Evolutionary conservation across 2,113 vertebrate genomes (phyloP).

Genomic region (Hippolais icterina): DNA sequence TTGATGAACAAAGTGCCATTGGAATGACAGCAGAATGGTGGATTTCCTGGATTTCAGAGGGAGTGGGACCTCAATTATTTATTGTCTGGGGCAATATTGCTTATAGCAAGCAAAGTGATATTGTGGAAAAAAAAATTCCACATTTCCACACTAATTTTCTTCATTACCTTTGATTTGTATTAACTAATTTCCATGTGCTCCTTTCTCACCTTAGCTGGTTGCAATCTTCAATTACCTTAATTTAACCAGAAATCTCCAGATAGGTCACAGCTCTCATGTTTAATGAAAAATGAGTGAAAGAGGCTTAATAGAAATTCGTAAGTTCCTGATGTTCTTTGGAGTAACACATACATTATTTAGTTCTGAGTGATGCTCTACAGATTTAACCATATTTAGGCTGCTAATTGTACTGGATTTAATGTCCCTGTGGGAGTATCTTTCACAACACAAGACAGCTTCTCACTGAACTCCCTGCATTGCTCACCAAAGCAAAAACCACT

Average conservation of each 20-base stretch:
- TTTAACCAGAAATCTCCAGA: constrained; percentile 70
- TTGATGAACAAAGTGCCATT: not conserved
- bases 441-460: not conserved
- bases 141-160: constrained; percentile 23
- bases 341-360: constrained; percentile 69
- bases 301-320: constrained; percentile 66
- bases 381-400: constrained; percentile 53
- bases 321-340: constrained; percentile 62
- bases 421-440: constrained; percentile 1
- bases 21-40: not conserved
- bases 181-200: constrained; percentile 40
- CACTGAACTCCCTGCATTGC: not conserved
- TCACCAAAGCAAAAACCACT: not conserved
- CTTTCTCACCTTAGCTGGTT: constrained; percentile 55
- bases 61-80: not conserved
- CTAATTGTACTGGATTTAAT: constrained; percentile 5
- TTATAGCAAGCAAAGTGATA: not conserved
- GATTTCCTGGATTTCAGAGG: not conserved
- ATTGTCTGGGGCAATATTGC: not conserved
- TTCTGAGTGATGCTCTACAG: constrained; percentile 19
- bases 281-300: constrained; percentile 71
- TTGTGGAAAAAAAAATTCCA: not conserved
- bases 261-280: constrained; percentile 71
- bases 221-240: constrained; percentile 69
- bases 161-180: constrained; percentile 62